Base-by-base conservation (phyloP, 2,888 invertebrate species). In the Agonopterix subpropinquella region DNA sequence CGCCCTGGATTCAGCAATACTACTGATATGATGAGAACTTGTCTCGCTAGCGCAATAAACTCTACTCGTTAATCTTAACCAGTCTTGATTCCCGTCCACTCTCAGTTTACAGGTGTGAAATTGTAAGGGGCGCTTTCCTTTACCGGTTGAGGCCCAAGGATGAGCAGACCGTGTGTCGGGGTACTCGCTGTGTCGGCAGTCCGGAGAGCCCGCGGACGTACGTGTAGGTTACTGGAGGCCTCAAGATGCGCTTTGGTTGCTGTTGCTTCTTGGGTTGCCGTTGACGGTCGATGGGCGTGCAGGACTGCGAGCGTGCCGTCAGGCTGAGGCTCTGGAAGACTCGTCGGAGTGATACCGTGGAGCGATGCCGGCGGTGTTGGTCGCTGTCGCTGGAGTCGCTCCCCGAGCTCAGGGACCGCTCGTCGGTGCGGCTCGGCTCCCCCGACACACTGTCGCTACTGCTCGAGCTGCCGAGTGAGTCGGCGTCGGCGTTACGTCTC, bases 131-230 rank as follows among this genome's bases (percentile, higher is more conserved):
- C 39, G 49, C 10, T 39, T 43, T 47, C 44, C 47, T 75, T 77
- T 86, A 86, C 65, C 86, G 85, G 66, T 87, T 77, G 35, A 85
- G 73, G 37, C 87, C 85, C 59, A 67, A 59, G 9, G 83, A 70
- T 36, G 72, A 64, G 54, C 75, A 72, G 5, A 85, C 84, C 44
- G 77, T 64, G 59, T 80, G 90, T 54, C 92, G 90, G 0, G 95
- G 95, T 15, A 95, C 92, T 66, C 95, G 89, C 71, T 95, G 95
- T 1, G 95, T 95, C 7, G 95, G 95, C 48, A 95, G 80, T 8
- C 95, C 95, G 8, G 95, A 95, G 56, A 95, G 89, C 44, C 95
- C 95, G 56, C 92, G 92, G 1, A 94, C 92, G 75, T 95, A 96
- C 8, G 94, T 94, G 75, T 95, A 95, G 0, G 92, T 91, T 9